Evolutionary conservation across 1,140 invertebrate genomes (phyloP).

Genomic region (Heliconius hermathena): DNA sequence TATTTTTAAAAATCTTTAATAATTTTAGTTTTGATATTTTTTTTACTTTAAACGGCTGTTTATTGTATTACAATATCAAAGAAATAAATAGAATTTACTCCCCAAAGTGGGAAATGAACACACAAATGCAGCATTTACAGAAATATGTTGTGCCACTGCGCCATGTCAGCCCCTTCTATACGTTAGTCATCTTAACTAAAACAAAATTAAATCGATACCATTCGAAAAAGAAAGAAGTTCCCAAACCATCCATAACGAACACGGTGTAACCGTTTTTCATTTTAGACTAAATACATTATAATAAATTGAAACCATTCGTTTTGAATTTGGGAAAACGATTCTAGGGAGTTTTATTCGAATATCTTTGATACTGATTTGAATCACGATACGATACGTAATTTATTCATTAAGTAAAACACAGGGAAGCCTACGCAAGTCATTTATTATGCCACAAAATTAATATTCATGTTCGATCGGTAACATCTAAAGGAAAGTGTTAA

Average conservation of each 20-base stretch:
- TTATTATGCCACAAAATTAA: conserved; percentile 34
- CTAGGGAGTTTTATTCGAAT: conserved; percentile 18
- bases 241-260: neutral
- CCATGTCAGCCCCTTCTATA: neutral
- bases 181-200: neutral
- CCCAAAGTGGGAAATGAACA: too few species aligned
- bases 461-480: conserved; percentile 37
- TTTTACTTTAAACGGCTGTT: too few species aligned
- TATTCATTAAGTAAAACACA: conserved; percentile 35
- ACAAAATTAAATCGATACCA: neutral
- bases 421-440: conserved; percentile 28
- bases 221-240: neutral
- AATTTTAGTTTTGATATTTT: too few species aligned
- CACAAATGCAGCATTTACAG: too few species aligned
- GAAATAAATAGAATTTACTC: too few species aligned
- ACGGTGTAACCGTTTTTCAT: neutral
- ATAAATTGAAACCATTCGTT: neutral
- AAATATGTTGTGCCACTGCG: too few species aligned
- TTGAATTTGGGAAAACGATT: conserved; percentile 3
- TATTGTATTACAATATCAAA: too few species aligned
- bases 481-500: conserved; percentile 20
- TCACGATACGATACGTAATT: conserved; percentile 22
- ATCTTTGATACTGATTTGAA: conserved; percentile 26
- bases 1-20: too few species aligned
- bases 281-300: conserved; percentile 4